Evolutionary conservation across 2,113 vertebrate species (phyloP).

Genomic region (Typhlomys cinereus): DNA sequence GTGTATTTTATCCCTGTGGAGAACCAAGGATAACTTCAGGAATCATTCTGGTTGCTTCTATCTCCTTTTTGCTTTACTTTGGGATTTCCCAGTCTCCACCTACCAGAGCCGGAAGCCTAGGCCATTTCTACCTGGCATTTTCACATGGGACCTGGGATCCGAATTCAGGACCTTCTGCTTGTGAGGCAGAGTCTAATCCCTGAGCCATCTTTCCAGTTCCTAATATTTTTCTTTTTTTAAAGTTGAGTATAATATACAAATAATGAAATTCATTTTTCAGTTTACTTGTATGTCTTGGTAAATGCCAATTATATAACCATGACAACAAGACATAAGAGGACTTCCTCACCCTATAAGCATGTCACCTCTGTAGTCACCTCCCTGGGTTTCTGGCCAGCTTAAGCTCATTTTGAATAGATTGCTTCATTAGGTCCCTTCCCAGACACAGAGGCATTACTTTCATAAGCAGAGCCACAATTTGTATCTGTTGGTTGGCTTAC

Average conservation of each 20-base stretch:
- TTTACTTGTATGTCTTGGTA: background rate
- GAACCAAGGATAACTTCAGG: no score
- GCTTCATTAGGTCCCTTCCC: background rate
- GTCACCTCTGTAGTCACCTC: background rate
- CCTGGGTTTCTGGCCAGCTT: background rate
- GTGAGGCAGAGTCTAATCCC: no score
- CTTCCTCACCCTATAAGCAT: background rate
- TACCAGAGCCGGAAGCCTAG: no score
- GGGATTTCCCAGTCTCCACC: no score
- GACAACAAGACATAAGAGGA: background rate
- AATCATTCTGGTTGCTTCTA: no score
- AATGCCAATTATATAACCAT: background rate
- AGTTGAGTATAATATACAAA: background rate
- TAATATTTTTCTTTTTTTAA: background rate
- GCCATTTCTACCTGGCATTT: no score
- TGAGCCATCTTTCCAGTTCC: no score
- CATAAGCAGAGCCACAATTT: background rate
- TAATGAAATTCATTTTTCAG: slow-evolving; percentile 20
- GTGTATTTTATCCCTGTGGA: no score
- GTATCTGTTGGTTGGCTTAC: background rate
- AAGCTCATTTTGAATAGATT: background rate
- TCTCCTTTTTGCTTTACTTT: no score
- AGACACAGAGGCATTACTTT: background rate
- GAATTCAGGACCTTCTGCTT: no score
- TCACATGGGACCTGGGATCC: no score